Base-by-base conservation (phyloP, 2,888 invertebrate species). In the Lottia gigantea region DNA sequence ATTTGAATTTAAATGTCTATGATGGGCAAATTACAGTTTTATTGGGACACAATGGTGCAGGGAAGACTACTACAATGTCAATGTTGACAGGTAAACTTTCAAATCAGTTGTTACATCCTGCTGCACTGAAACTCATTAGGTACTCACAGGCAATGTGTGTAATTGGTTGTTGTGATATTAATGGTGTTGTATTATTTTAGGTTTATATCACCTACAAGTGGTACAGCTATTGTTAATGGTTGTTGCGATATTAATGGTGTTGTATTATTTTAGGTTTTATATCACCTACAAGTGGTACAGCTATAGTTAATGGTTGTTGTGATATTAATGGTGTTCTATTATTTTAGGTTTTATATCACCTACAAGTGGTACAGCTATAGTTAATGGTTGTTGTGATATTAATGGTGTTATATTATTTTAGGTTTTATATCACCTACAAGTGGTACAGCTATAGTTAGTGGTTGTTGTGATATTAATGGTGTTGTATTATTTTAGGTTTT, bases 1-100 rank as follows among this genome's bases (percentile, higher is more conserved):
- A 92, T 74, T 90, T 95, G 7, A 91, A 91, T 31, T 87, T 95
- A 84, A 92, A 93, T 74, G 93, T 95, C 80, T 93, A 92, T 82
- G 91, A 92, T 81, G 94, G 94, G 0, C 93, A 95, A 88, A 95
- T 95, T 47, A 95, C 95, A 0, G 94, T 93, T 2, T 89, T 96
- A n/a, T 89, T 96, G 25, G 96, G 96, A 0, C 94, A 94, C 86
- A 95, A 95, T 86, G 95, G 95, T 15, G 95, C 94, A 64, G 95
- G 96, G 46, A 95, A 95, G 90, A 95, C 95, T 0, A 96, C 96
- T 0, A 95, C 95, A 0, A 95, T 96, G 91, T 94, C 95, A 0
- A 95, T 96, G 93, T 88, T 97, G 66, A 95, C 95, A 45, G 96
- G 91, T 89, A 89, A 75, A 62, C 15, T 31, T 31, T 31, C n/a